These are phyloP conservation scores for Phytoseiulus persimilis DNA, from an alignment of 2,888 invertebrate species.

Conservation along the genomic window DNA sequence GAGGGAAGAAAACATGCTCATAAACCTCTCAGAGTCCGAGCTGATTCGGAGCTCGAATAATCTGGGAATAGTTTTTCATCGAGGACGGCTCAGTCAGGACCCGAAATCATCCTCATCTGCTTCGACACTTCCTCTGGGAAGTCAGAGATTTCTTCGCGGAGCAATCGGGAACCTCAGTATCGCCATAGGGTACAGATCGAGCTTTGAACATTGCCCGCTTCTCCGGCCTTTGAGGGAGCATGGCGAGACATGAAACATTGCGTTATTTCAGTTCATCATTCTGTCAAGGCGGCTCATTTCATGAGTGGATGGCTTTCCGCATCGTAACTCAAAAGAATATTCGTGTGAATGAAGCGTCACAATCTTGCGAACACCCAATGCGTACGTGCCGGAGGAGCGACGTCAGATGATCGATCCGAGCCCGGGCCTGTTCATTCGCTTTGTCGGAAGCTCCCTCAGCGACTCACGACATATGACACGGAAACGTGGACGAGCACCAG, in stretches of 20 bases:
- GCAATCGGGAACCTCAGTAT: too few relatives aligned
- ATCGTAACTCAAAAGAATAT: not conserved
- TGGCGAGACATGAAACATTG: too few relatives aligned
- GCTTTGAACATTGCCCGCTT: too few relatives aligned
- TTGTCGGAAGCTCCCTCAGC: not conserved
- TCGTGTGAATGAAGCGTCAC: not conserved
- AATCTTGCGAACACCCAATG: not conserved
- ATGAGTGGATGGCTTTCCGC: not conserved
- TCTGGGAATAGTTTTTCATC: too few relatives aligned
- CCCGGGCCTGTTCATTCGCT: not conserved
- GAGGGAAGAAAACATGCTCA: not conserved
- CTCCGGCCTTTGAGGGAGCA: too few relatives aligned
- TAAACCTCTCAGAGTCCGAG: not conserved
- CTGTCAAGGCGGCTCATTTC: not conserved
- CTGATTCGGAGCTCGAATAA: too few relatives aligned
- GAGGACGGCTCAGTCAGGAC: too few relatives aligned
- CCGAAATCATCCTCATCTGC: too few relatives aligned
- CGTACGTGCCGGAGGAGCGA: not conserved
- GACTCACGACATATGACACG: not conserved
- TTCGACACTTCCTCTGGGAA: too few relatives aligned
- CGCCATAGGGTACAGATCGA: too few relatives aligned
- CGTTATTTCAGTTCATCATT: too few relatives aligned
- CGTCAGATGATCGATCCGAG: not conserved
- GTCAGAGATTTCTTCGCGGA: too few relatives aligned
- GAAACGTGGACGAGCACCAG: not conserved